Conservation (phyloP, 2,113 vertebrate species). For the Nipponia nippon region DNA sequence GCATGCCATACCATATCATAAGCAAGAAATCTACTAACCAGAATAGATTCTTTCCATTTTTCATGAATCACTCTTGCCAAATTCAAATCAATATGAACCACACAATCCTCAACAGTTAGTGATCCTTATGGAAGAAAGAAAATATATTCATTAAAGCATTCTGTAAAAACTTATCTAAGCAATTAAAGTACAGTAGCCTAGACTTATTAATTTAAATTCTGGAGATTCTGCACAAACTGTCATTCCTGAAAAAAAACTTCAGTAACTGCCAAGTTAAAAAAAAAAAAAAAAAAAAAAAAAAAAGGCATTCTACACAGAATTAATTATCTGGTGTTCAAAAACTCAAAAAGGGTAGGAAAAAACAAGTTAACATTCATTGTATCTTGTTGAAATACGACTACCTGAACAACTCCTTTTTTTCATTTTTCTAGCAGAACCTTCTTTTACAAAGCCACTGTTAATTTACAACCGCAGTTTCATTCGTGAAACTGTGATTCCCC, state of each 20-base stretch:
- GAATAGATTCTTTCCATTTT: constrained; percentile 94
- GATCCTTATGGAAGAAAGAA: constrained; percentile 70
- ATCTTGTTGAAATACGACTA: not conserved
- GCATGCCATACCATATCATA: not conserved
- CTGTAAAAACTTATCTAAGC: not conserved
- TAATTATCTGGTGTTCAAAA: not conserved
- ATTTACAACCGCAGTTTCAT: not conserved
- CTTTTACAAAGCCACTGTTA: not conserved
- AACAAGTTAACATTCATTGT: not conserved
- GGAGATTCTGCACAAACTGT: not conserved
- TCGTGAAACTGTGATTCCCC: not conserved
- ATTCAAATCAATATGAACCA: constrained; percentile 91
- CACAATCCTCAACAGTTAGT: constrained; percentile 86
- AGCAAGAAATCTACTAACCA: constrained; percentile 77
- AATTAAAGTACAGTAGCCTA: not conserved
- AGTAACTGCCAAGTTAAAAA: not conserved
- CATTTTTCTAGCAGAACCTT: not conserved
- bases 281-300: not conserved
- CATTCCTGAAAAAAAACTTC: not conserved
- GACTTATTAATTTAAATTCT: not conserved
- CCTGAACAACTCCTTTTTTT: not conserved
- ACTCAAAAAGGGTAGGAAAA: not conserved
- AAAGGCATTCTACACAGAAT: not conserved
- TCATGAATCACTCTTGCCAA: constrained; percentile 92
- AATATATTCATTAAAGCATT: not conserved